Evolutionary conservation across 2,888 invertebrate species (phyloP), one percentile per base, ranked within the genome.

Genomic region (Cosmia pyralina): DNA sequence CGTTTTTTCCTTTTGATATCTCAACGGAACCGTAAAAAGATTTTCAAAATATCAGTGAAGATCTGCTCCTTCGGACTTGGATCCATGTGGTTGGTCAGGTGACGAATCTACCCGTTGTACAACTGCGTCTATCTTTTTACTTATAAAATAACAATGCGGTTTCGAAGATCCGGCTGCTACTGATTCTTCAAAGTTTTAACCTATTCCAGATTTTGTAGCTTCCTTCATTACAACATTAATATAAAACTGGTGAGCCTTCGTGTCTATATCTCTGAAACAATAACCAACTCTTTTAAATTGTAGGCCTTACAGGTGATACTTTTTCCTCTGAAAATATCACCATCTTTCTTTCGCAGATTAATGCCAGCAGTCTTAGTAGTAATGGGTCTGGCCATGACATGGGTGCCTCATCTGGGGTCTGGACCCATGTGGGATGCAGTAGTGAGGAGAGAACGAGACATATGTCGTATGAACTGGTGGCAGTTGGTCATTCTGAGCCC

Each of bases 351-450:
- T 88, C 80, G 0, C 90, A 96, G 96, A 74, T 88, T 96, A 52
- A 95, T 96, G 83, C 96, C 96, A 81, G 95, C 96, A 60, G 96
- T 95, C 0, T 85, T 96, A 0, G 95, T 96, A 0, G 93, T 95
- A 38, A 95, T 96, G 95, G 96, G 92, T 4, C 84, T 96, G 7
- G 95, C 95, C 0, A 96, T 96, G 96, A 96, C 96, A 0, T 96
- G 96, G 96, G 94, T 95, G 0, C 96, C 95, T 0, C 96, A 94
- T 41, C 2, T 95, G 75, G 96, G 96, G 0, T 94, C 95, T 0
- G 96, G 96, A 0, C 96, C 96, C 0, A 96, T 96, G 95, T 96
- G 96, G 96, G 96, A 96, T 53, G 96, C 95, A 0, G 96, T 96
- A 28, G 96, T 96, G 59, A 93, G 90, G 71, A 90, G 95, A 1